Percentiles rank a stretch among this genome's conserved stretches.
These are phyloP conservation scores for Clarias macrocephalus DNA, from an alignment of 2,113 vertebrate species.

Conservation along the genomic window DNA sequence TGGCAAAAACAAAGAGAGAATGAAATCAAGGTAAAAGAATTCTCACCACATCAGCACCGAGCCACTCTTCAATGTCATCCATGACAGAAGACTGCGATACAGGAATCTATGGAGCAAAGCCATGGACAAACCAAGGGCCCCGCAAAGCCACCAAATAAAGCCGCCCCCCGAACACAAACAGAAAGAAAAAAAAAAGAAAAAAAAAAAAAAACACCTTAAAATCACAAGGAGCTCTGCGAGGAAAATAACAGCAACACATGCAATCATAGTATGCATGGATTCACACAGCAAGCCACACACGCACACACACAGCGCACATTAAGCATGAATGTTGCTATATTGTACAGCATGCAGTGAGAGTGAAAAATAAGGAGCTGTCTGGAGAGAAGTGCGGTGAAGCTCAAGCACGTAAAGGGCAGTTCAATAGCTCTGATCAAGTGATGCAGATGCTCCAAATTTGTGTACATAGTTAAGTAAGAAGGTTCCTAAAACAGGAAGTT, in stretches of 20 bases:
- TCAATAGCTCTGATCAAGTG: not conserved
- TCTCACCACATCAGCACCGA: slow-evolving; percentile 98
- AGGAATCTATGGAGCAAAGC: slow-evolving; percentile 92
- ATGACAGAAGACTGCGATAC: slow-evolving; percentile 96
- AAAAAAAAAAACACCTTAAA: slow-evolving; percentile 70
- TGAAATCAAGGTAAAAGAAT: slow-evolving; percentile 72
- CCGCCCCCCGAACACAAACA: slow-evolving; percentile 75
- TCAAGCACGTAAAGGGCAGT: not conserved
- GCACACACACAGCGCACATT: slow-evolving; percentile 28
- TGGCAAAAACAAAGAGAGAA: slow-evolving; percentile 43
- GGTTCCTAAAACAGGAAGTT: not conserved
- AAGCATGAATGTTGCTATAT: slow-evolving; percentile 10
- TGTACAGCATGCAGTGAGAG: slow-evolving; percentile 50
- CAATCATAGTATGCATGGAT: slow-evolving; percentile 50
- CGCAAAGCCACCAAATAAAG: slow-evolving; percentile 77
- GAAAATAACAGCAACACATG: slow-evolving; percentile 52
- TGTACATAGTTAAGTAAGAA: too few relatives aligned
- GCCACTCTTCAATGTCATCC: slow-evolving; percentile 99
- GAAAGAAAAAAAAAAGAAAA: slow-evolving; percentile 60
- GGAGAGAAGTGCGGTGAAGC: slow-evolving; percentile 25
- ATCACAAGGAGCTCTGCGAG: slow-evolving; percentile 63
- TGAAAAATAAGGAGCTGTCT: slow-evolving; percentile 38
- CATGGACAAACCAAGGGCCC: slow-evolving; percentile 76
- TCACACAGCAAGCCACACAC: not conserved
- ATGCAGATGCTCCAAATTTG: not conserved